Conservation (phyloP, 2,888 invertebrate species). For the Drosophila conformis region DNA sequence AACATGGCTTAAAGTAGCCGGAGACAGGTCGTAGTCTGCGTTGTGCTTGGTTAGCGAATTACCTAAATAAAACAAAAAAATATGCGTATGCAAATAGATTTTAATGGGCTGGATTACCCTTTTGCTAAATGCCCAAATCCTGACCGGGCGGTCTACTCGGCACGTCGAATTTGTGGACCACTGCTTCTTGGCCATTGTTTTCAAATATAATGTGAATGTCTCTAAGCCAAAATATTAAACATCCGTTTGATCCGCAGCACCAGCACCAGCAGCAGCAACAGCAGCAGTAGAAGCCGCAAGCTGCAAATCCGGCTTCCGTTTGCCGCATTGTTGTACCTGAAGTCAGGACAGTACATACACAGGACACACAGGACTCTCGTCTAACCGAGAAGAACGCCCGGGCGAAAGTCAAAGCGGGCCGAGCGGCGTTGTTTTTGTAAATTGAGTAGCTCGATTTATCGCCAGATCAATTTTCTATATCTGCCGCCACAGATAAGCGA, state of each 20-base stretch:
- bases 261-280: background rate
- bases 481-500: constrained; percentile 72
- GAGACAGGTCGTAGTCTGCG: constrained; percentile 19
- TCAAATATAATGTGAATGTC: constrained; percentile 82
- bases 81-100: constrained; percentile 82
- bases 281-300: constrained; percentile 26
- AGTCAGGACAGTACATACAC: constrained; percentile 45
- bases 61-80: constrained; percentile 83
- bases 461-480: constrained; percentile 77
- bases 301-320: constrained; percentile 76
- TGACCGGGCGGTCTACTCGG: constrained; percentile 48
- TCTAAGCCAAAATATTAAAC: constrained; percentile 83
- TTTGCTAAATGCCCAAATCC: constrained; percentile 74
- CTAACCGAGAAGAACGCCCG: constrained; percentile 12
- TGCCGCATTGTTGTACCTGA: constrained; percentile 63
- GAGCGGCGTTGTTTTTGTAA: constrained; percentile 69
- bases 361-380: constrained; percentile 9
- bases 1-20: constrained; percentile 43
- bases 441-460: constrained; percentile 77
- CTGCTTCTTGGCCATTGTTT: constrained; percentile 62
- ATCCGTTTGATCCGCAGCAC: constrained; percentile 66
- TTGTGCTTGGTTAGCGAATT: constrained; percentile 76
- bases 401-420: constrained; percentile 74
- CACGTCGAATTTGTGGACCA: constrained; percentile 3
- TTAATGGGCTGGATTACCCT: constrained; percentile 83